Percentiles rank a stretch among this genome's conserved stretches.
Conservation (phyloP, 2,113 vertebrate species). For the Cyprinodon brontotheroides region DNA sequence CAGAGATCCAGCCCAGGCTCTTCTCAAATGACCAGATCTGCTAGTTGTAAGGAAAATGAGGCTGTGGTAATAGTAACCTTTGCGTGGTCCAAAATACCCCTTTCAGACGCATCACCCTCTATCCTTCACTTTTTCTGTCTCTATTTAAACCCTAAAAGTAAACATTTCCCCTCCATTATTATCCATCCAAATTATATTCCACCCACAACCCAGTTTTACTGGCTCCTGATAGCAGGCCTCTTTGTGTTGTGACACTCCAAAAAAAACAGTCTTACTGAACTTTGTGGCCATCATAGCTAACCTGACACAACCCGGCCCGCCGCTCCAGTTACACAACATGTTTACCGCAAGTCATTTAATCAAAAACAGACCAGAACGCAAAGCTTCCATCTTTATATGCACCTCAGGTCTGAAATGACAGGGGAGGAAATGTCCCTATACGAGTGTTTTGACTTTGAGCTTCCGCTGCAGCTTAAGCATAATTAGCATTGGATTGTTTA, state of each 20-base stretch:
- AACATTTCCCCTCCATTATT: slow-evolving; percentile 69
- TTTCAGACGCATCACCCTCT: slow-evolving; percentile 44
- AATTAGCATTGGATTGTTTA: slow-evolving; percentile 10
- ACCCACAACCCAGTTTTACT: slow-evolving; percentile 63
- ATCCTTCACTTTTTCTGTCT: slow-evolving; percentile 49
- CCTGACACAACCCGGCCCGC: slow-evolving; percentile 59
- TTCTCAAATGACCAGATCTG: slow-evolving; percentile 45
- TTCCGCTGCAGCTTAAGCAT: slow-evolving; percentile 16
- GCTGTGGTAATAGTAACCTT: slow-evolving; percentile 55
- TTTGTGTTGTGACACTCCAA: slow-evolving; percentile 68
- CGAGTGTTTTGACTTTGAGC: slow-evolving; percentile 41
- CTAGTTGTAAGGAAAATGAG: slow-evolving; percentile 51
- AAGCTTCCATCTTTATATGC: slow-evolving; percentile 60
- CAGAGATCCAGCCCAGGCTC: slow-evolving; percentile 28
- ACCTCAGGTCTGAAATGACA: slow-evolving; percentile 52
- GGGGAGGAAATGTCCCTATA: slow-evolving; percentile 39
- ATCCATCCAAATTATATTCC: slow-evolving; percentile 70
- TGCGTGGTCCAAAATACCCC: slow-evolving; percentile 51
- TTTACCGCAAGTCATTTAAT: slow-evolving; percentile 60
- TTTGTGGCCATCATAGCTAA: slow-evolving; percentile 57
- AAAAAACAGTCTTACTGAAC: slow-evolving; percentile 71
- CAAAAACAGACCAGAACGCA: slow-evolving; percentile 53
- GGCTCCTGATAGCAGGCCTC: slow-evolving; percentile 57
- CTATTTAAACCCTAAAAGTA: slow-evolving; percentile 68
- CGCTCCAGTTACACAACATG: slow-evolving; percentile 62